Evolutionary conservation across 1,140 invertebrate species (phyloP), one percentile per base, ranked within the genome.

Genomic region (Drosophila sp.): DNA sequence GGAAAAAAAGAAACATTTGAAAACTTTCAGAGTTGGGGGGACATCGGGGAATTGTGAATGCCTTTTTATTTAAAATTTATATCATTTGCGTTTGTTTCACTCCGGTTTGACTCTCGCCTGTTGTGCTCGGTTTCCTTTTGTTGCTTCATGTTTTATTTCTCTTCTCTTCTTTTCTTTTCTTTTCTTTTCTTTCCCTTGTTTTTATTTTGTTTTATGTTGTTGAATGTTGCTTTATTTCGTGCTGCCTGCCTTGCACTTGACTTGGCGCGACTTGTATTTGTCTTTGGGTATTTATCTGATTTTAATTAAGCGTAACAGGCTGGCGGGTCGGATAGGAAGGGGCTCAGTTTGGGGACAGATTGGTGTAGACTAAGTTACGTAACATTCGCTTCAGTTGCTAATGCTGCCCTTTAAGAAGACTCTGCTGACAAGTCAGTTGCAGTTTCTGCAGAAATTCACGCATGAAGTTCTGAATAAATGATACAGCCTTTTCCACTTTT

Each of bases 251-350:
- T 57, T 62, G 57, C 57, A 61, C 51, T 76, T 62, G 70, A 76
- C 63, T 64, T 63, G 70, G 36, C 59, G 25, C 51, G 34, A 43
- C 43, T 61, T 78, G 64, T 75, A 78, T 78, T 75, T 78, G 75
- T 74, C 72, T 78, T 74, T 71, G 34, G 59, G 75, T 75, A 75
- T 78, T 74, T 78, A 78, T 78, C 71, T 75, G 72, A 74, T 74
- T 78, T 78, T 78, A 74, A 75, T 75, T 78, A 74, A 75, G 75
- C 65, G 64, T 78, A 61, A 78, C 71, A 59, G 61, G 54, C 67
- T 76, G 54, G 40, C 36, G 43, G 21, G 54, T 41, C 36, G 43
- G 21, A 38, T 54, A 46, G 38, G 32, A 53, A 46, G 36, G 62
- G 61, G 11, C 36, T 2, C 18, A 29, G 9, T 11, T 13, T 7